Conservation (phyloP, 2,113 vertebrate species). For the Oryzias woworae region DNA sequence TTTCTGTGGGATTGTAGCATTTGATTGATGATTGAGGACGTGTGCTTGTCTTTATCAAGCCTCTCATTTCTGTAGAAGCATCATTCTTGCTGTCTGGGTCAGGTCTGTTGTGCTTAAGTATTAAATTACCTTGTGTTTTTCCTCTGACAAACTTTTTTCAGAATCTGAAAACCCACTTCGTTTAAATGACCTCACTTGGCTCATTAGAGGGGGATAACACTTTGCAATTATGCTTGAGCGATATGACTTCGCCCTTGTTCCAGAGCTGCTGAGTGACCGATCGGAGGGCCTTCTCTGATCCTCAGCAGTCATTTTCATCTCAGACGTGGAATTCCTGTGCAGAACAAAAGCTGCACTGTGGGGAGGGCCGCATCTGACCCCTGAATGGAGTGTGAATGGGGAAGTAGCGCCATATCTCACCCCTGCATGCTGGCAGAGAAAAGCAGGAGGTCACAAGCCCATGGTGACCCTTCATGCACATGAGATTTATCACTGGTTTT, state of each 20-base stretch:
- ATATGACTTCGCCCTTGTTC: constrained; percentile 19
- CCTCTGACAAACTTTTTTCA: constrained; percentile 29
- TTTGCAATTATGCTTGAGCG: constrained; percentile 17
- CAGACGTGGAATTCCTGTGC: constrained; percentile 54
- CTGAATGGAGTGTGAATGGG: constrained; percentile 65
- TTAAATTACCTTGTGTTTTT: constrained; percentile 3
- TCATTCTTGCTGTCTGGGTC: constrained; percentile 1
- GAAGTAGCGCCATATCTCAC: constrained; percentile 52
- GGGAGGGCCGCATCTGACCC: constrained; percentile 51
- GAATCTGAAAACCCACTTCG: constrained; percentile 14
- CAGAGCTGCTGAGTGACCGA: constrained; percentile 9
- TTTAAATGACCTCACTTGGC: constrained; percentile 5
- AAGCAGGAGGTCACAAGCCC: constrained; percentile 44
- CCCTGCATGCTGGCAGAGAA: constrained; percentile 58
- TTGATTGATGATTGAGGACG: neutral
- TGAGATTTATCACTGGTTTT: constrained; percentile 2
- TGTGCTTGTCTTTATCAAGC: constrained; percentile 1
- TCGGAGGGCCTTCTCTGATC: constrained; percentile 21
- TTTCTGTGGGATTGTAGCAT: neutral
- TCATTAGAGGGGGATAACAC: constrained; percentile 26
- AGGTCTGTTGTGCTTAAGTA: constrained; percentile 25
- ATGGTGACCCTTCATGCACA: constrained; percentile 23
- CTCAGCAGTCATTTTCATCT: constrained; percentile 4
- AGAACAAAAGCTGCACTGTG: constrained; percentile 59
- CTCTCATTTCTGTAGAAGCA: neutral